Conservation (phyloP, 1,140 invertebrate species). For the Drosophila pallidifrons region DNA sequence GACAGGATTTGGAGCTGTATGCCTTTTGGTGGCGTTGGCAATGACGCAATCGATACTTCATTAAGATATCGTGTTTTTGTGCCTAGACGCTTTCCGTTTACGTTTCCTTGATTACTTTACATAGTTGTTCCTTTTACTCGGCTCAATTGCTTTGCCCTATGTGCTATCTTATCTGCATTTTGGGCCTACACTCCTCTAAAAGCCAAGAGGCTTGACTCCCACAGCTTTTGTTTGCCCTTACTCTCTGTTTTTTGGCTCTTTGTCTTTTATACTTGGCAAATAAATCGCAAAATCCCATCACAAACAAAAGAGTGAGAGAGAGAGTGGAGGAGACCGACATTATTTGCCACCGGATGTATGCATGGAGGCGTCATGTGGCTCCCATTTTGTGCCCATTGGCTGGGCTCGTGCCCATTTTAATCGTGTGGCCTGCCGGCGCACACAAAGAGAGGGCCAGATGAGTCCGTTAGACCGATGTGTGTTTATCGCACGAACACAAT, state of each 20-base stretch:
- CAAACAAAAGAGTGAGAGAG: neutral
- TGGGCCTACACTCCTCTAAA: constrained; percentile 46
- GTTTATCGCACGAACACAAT: constrained; percentile 82
- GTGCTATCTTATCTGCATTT: constrained; percentile 58
- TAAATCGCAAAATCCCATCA: constrained; percentile 81
- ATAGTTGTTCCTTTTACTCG: constrained; percentile 62
- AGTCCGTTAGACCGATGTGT: constrained; percentile 36
- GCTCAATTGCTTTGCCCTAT: constrained; percentile 24
- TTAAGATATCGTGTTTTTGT: constrained; percentile 84
- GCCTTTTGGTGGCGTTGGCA: constrained; percentile 49
- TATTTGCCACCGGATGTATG: constrained; percentile 82
- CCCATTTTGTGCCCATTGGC: constrained; percentile 29
- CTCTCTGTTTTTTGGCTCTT: constrained; percentile 44
- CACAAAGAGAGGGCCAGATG: constrained; percentile 14
- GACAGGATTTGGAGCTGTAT: constrained; percentile 11
- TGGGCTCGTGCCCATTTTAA: constrained; percentile 33
- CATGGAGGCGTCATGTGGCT: constrained; percentile 47
- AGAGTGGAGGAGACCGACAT: constrained; percentile 27
- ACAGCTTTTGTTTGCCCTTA: constrained; percentile 2
- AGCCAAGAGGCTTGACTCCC: constrained; percentile 33
- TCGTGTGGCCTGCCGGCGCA: constrained; percentile 15
- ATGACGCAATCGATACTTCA: constrained; percentile 82
- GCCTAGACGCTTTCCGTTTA: constrained; percentile 84
- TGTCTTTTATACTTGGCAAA: constrained; percentile 75
- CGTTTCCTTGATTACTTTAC: constrained; percentile 84